These are phyloP conservation scores for Helobdella robusta DNA, from an alignment of 2,888 invertebrate genomes.

Conservation along the genomic window DNA sequence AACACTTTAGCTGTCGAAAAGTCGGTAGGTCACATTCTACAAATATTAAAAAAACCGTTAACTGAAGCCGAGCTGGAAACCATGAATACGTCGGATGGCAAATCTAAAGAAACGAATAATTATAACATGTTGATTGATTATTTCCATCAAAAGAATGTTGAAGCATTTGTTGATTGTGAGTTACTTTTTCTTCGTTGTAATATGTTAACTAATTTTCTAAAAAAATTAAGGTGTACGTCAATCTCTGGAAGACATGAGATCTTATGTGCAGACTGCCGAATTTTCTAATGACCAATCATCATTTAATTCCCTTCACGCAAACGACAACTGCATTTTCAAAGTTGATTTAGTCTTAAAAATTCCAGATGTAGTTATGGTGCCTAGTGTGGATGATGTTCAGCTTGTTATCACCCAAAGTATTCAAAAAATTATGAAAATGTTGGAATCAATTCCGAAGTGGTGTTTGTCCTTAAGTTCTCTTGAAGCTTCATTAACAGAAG, in stretches of 20 bases:
- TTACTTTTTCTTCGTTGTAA: not conserved
- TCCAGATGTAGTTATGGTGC: conserved; percentile 75
- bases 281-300: too few species aligned
- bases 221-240: not conserved
- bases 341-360: conserved; percentile 74
- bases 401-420: conserved; percentile 71
- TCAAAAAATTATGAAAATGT: conserved; percentile 72
- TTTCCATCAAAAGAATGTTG: conserved; percentile 82
- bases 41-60: conserved; percentile 44
- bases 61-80: conserved; percentile 53
- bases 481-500: too few species aligned
- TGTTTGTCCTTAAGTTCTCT: too few species aligned
- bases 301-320: conserved; percentile 33
- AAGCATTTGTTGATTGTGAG: conserved; percentile 65
- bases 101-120: conserved; percentile 45
- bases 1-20: conserved; percentile 48
- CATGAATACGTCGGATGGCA: conserved; percentile 39
- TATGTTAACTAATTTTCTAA: not conserved
- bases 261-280: not conserved
- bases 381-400: conserved; percentile 78
- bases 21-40: conserved; percentile 48
- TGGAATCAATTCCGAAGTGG: conserved; percentile 86
- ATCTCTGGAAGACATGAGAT: conserved; percentile 11
- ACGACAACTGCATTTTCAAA: conserved; percentile 58
- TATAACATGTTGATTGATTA: conserved; percentile 46